Evolutionary conservation across 2,113 vertebrate genomes (phyloP).

Genomic region (Atlantisia rogersi): DNA sequence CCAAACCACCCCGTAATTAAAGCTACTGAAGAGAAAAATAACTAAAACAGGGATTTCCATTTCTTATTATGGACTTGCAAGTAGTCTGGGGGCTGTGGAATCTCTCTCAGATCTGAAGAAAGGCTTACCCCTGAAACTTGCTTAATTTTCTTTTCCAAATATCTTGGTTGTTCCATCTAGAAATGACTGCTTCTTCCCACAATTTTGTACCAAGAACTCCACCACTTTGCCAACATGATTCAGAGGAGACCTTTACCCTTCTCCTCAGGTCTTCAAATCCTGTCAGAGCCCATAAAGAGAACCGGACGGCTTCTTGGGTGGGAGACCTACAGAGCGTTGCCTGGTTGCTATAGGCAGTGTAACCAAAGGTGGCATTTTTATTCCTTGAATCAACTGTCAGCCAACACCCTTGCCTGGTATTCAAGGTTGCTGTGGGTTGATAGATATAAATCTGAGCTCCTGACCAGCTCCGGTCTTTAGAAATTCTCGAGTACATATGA

Average conservation of each 20-base stretch:
- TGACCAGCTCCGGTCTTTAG: constrained; percentile 50
- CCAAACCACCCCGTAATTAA: not conserved
- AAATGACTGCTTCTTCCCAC: not conserved
- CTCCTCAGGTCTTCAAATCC: not conserved
- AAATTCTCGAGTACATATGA: constrained; percentile 3
- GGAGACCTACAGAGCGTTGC: not conserved
- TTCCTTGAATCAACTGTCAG: constrained; percentile 31
- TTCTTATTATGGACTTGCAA: not conserved
- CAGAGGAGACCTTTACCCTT: constrained; percentile 13
- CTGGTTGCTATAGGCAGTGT: constrained; percentile 44
- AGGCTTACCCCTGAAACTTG: not conserved
- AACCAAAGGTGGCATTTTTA: constrained; percentile 55
- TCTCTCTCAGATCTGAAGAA: not conserved
- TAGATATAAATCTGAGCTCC: constrained; percentile 61
- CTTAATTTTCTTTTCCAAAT: not conserved
- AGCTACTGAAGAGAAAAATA: not conserved
- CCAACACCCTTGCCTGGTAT: constrained; percentile 61
- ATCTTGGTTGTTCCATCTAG: not conserved
- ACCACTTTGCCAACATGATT: not conserved
- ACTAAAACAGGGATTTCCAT: not conserved
- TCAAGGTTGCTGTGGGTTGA: constrained; percentile 40
- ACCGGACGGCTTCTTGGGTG: constrained; percentile 7
- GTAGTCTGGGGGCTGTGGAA: not conserved
- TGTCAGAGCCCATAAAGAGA: not conserved
- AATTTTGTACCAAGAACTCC: not conserved